These are phyloP conservation scores for Tetraneura akinire DNA, from an alignment of 1,140 invertebrate genomes.

Conservation along the genomic window DNA sequence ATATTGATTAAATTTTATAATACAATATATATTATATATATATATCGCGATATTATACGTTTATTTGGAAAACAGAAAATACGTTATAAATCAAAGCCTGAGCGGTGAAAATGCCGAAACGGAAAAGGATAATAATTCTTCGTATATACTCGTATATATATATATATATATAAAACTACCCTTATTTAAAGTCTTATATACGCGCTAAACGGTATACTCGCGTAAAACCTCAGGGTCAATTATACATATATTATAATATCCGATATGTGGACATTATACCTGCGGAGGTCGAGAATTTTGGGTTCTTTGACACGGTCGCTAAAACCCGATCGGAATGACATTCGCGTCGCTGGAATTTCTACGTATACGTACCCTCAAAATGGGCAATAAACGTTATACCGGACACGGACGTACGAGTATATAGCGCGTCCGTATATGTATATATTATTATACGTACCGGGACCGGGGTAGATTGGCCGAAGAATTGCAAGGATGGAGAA, in stretches of 20 bases:
- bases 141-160: no score
- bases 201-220: not conserved
- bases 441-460: not conserved
- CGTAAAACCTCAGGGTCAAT: not conserved
- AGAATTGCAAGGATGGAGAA: not conserved
- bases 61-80: no score
- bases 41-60: no score
- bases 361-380: not conserved
- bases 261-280: not conserved
- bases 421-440: not conserved
- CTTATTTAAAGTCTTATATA: conserved; percentile 15
- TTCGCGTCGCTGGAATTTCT: conserved; percentile 25
- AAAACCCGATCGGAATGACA: conserved; percentile 46
- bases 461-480: not conserved
- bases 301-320: conserved; percentile 29
- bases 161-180: no score
- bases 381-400: conserved; percentile 36
- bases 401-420: not conserved
- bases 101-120: not conserved
- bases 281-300: conserved; percentile 7
- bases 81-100: no score
- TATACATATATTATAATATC: no score
- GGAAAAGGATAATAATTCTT: not conserved
- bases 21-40: not conserved
- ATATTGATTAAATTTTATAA: no score